Conservation (phyloP, 1,140 invertebrate genomes). For the Drosophila lacteicornis region DNA sequence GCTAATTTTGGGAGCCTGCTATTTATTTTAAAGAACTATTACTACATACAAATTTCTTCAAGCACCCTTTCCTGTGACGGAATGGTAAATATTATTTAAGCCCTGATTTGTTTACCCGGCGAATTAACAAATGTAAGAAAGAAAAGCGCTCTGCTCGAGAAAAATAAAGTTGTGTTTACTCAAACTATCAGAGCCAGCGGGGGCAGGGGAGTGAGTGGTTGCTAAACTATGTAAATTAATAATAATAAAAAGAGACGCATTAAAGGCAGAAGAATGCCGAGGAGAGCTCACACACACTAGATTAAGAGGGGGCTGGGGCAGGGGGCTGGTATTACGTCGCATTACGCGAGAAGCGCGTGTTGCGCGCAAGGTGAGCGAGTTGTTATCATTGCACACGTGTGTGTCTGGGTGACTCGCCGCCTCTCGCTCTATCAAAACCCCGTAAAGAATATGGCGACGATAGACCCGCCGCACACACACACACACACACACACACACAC, state of each 20-base stretch:
- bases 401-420: slow-evolving; percentile 3
- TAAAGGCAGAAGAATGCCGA: slow-evolving; percentile 61
- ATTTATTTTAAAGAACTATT: slow-evolving; percentile 1
- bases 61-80: slow-evolving; percentile 2
- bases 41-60: background rate
- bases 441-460: slow-evolving; percentile 72
- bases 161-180: slow-evolving; percentile 57
- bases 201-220: background rate
- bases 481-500: slow-evolving; percentile 4
- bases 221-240: slow-evolving; percentile 70
- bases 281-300: slow-evolving; percentile 18
- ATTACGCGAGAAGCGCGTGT: slow-evolving; percentile 75
- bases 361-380: slow-evolving; percentile 76
- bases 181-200: slow-evolving; percentile 43
- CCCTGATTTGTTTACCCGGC: slow-evolving; percentile 49
- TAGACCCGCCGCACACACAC: slow-evolving; percentile 39
- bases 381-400: slow-evolving; percentile 77
- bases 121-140: slow-evolving; percentile 50
- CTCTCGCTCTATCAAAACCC: slow-evolving; percentile 61
- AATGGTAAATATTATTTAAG: slow-evolving; percentile 60
- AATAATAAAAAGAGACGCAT: slow-evolving; percentile 59
- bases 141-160: slow-evolving; percentile 8
- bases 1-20: no score
- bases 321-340: slow-evolving; percentile 68
- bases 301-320: slow-evolving; percentile 3